Conservation (phyloP, 2,888 invertebrate genomes). For the Orchestes rusci region DNA sequence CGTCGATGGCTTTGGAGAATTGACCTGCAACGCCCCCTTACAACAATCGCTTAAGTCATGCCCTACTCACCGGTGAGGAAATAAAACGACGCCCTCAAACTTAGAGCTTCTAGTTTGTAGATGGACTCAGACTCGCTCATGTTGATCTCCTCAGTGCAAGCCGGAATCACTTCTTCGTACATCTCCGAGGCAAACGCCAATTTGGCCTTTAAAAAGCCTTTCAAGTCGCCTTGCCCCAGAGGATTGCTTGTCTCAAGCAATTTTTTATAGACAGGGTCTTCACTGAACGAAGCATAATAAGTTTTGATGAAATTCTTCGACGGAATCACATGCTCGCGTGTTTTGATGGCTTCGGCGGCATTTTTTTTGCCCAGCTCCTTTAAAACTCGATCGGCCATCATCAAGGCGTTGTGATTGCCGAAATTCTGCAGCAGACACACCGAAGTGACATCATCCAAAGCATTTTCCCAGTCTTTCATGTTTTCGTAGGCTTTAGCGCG, state of each 20-base stretch:
- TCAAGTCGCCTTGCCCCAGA: slow-evolving; percentile 37
- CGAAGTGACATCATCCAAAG: slow-evolving; percentile 88
- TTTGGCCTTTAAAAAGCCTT: slow-evolving; percentile 61
- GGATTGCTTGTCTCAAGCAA: slow-evolving; percentile 42
- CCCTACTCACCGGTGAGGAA: slow-evolving; percentile 73
- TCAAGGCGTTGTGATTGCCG: slow-evolving; percentile 69
- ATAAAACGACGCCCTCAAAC: slow-evolving; percentile 81
- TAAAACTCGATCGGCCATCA: slow-evolving; percentile 81
- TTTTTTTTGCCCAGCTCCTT: slow-evolving; percentile 72
- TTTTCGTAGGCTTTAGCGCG: slow-evolving; percentile 79
- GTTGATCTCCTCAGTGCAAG: slow-evolving; percentile 74
- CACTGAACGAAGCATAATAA: slow-evolving; percentile 81
- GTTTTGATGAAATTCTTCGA: slow-evolving; percentile 80
- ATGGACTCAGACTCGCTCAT: slow-evolving; percentile 52
- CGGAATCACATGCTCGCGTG: slow-evolving; percentile 67
- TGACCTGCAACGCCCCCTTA: too few relatives aligned
- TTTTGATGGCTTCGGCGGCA: slow-evolving; percentile 66
- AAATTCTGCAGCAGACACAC: slow-evolving; percentile 88
- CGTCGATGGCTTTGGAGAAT: slow-evolving; percentile 63
- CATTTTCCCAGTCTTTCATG: slow-evolving; percentile 68
- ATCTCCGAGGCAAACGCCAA: slow-evolving; percentile 60
- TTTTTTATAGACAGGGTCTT: slow-evolving; percentile 67
- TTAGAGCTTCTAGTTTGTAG: slow-evolving; percentile 61
- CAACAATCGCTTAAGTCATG: too few relatives aligned
- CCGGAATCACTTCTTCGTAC: slow-evolving; percentile 69